Conservation (phyloP, 2,888 invertebrate species). For the Pantelozetes paolii region DNA sequence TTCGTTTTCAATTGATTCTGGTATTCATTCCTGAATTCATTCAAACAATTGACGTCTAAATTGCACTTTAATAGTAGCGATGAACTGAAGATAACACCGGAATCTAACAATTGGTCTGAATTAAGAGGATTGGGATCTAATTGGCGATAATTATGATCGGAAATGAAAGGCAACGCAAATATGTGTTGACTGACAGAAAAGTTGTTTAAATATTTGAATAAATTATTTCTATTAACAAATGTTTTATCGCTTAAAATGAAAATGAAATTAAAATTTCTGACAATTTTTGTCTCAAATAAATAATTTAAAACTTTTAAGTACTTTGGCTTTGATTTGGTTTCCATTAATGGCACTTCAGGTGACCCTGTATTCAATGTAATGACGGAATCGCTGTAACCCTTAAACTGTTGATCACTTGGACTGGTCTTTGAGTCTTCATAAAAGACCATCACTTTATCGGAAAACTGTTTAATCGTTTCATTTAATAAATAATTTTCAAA, state of each 20-base stretch:
- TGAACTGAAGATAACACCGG: conserved; percentile 39
- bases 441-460: conserved; percentile 17
- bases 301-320: conserved; percentile 31
- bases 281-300: conserved; percentile 31
- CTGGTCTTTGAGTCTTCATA: conserved; percentile 5
- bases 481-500: conserved; percentile 13
- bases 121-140: conserved; percentile 4
- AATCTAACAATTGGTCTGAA: conserved; percentile 8
- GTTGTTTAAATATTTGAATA: conserved; percentile 67
- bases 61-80: conserved; percentile 27
- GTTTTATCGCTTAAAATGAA: conserved; percentile 77
- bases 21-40: neutral
- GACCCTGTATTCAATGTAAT: conserved; percentile 23
- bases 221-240: conserved; percentile 73
- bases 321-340: conserved; percentile 15
- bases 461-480: conserved; percentile 21
- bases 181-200: conserved; percentile 80
- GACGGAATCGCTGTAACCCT: neutral
- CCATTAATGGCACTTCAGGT: conserved; percentile 31
- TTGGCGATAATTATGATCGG: neutral
- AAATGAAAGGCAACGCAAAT: conserved; percentile 50
- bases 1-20: neutral
- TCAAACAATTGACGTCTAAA: conserved; percentile 16
- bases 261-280: conserved; percentile 79
- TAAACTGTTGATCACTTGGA: neutral